Percentiles rank a stretch among this genome's conserved stretches.
Evolutionary conservation across 92 coral and sea anemone species (phyloP).

Genomic region (Diadumene lineata): DNA sequence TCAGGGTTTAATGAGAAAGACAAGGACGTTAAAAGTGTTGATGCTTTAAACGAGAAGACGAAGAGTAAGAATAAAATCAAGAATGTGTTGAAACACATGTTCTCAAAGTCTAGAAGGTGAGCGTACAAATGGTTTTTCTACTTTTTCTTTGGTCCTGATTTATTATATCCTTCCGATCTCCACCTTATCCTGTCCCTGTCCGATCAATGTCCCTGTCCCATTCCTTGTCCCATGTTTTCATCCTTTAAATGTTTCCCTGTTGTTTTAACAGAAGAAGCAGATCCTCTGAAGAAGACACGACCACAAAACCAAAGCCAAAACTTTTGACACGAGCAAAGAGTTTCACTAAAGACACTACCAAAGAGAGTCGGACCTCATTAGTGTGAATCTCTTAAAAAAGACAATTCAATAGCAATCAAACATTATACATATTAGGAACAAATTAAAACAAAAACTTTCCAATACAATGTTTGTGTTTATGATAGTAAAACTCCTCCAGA

Average conservation of each 20-base stretch:
- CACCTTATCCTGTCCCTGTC: background rate
- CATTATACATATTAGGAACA: too few species aligned
- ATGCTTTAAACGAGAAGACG: slow-evolving; percentile 15
- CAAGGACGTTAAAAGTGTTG: slow-evolving; percentile 18
- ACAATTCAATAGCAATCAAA: too few species aligned
- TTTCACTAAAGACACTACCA: background rate
- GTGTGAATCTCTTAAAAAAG: too few species aligned
- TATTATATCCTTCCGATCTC: background rate
- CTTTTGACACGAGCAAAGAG: slow-evolving; percentile 2
- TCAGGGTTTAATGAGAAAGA: slow-evolving; percentile 49
- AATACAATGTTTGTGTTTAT: too few species aligned
- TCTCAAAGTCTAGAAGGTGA: slow-evolving; percentile 69
- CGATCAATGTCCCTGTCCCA: background rate
- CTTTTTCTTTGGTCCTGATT: background rate
- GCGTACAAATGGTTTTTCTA: background rate
- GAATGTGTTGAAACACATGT: slow-evolving; percentile 71
- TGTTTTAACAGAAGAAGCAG: background rate
- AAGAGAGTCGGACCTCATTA: too few species aligned
- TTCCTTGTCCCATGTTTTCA: background rate
- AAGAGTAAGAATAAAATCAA: slow-evolving; percentile 63
- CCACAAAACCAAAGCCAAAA: background rate
- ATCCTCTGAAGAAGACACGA: background rate
- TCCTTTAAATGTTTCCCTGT: background rate
- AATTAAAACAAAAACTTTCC: too few species aligned
- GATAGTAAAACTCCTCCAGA: too few species aligned